A percentile compares a stretch with the other conserved stretches of the same genome.
Evolutionary conservation across 2,888 invertebrate species (phyloP).

Genomic region (Heteromyza rotundicornis): DNA sequence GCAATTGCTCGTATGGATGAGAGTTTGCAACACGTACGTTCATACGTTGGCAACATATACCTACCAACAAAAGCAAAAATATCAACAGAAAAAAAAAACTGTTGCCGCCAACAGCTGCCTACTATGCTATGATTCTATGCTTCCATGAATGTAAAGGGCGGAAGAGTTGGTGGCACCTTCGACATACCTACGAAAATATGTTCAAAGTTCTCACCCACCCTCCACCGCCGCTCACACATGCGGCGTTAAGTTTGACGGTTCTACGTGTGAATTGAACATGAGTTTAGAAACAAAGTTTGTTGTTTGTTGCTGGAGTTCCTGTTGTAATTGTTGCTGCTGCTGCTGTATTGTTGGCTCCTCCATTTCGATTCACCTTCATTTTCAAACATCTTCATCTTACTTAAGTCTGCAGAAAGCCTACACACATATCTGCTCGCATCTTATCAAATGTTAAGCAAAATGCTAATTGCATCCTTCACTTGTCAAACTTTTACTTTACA

Average conservation of each 20-base stretch:
- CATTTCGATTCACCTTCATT: background rate
- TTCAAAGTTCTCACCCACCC: background rate
- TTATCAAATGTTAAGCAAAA: background rate
- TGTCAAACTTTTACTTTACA: constrained; percentile 23
- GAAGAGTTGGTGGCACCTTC: background rate
- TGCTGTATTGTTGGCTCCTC: constrained; percentile 3
- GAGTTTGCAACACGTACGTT: background rate
- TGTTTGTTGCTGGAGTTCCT: constrained; percentile 15
- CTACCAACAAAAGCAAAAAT: background rate
- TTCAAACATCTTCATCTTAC: constrained; percentile 6
- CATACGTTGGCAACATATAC: too few relatives aligned
- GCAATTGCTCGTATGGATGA: background rate
- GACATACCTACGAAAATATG: background rate
- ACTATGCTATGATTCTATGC: background rate
- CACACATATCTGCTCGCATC: background rate
- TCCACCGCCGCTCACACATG: background rate
- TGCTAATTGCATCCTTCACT: background rate
- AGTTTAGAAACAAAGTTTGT: constrained; percentile 31
- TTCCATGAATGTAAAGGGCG: too few relatives aligned
- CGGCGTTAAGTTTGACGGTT: background rate
- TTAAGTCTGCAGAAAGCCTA: background rate
- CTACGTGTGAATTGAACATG: constrained; percentile 32
- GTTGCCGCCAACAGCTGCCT: constrained; percentile 3
- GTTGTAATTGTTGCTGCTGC: background rate
- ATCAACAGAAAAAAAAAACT: background rate